These are phyloP conservation scores for Latrodectus geometricus DNA, from an alignment of 1,140 invertebrate genomes.

Conservation along the genomic window DNA sequence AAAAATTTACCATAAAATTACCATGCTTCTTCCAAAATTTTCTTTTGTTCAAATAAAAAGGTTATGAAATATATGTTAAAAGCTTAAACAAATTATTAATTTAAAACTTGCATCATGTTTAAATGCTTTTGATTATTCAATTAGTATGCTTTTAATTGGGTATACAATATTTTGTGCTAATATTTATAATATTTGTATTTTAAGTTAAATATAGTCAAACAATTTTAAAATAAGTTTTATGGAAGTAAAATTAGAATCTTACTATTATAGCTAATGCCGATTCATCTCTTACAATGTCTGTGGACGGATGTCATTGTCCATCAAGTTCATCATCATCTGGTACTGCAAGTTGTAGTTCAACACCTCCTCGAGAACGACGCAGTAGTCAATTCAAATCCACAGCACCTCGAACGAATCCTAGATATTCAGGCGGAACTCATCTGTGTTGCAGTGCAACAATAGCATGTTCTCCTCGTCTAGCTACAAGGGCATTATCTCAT, in stretches of 20 bases:
- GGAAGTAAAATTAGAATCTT: background rate
- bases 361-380: constrained; percentile 64
- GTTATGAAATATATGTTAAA: too few relatives aligned
- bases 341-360: constrained; percentile 66
- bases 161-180: too few relatives aligned
- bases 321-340: constrained; percentile 63
- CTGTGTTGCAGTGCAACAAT: constrained; percentile 31
- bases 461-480: constrained; percentile 40
- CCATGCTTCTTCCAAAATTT: too few relatives aligned
- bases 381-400: constrained; percentile 65
- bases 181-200: too few relatives aligned
- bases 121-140: too few relatives aligned
- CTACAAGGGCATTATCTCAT: constrained; percentile 42
- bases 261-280: constrained; percentile 57
- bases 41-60: too few relatives aligned
- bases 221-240: too few relatives aligned
- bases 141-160: too few relatives aligned
- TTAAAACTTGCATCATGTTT: too few relatives aligned
- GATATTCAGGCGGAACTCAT: constrained; percentile 59
- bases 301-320: constrained; percentile 59
- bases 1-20: too few relatives aligned
- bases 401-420: constrained; percentile 67
- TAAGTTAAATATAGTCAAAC: too few relatives aligned
- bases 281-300: constrained; percentile 55
- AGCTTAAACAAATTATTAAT: too few relatives aligned